Evolutionary conservation across 1,140 invertebrate genomes (phyloP).

Genomic region (Scaptodrosophila lebanonensis): DNA sequence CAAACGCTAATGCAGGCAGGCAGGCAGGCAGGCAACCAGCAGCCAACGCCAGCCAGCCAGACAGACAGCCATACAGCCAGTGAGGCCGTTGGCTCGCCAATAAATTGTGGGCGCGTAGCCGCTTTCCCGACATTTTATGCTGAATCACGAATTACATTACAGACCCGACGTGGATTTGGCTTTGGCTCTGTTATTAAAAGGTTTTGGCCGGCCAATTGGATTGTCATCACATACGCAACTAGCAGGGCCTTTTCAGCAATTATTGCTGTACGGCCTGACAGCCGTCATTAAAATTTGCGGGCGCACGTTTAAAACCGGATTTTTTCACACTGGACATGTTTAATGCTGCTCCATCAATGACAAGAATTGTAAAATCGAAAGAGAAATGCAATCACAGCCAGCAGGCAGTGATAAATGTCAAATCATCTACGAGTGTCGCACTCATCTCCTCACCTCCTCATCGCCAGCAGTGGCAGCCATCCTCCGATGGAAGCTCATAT

Average conservation of each 20-base stretch:
- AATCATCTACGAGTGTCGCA: slow-evolving; percentile 56
- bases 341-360: slow-evolving; percentile 62
- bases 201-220: slow-evolving; percentile 54
- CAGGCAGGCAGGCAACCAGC: background rate
- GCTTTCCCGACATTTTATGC: slow-evolving; percentile 56
- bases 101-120: slow-evolving; percentile 48
- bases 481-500: too few relatives aligned
- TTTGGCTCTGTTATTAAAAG: slow-evolving; percentile 14
- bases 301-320: slow-evolving; percentile 20
- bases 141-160: slow-evolving; percentile 75
- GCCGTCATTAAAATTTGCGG: slow-evolving; percentile 64
- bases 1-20: too few relatives aligned
- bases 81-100: slow-evolving; percentile 32
- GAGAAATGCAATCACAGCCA: slow-evolving; percentile 39
- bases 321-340: slow-evolving; percentile 45
- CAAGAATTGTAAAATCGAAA: slow-evolving; percentile 40
- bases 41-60: background rate
- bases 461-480: too few relatives aligned
- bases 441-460: slow-evolving; percentile 11
- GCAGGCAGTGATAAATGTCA: slow-evolving; percentile 69
- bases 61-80: background rate
- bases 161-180: slow-evolving; percentile 27
- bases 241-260: slow-evolving; percentile 1
- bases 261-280: slow-evolving; percentile 25
- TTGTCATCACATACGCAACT: slow-evolving; percentile 55